Evolutionary conservation across 1,140 invertebrate genomes (phyloP).

Genomic region (Drosophila arawakana): DNA sequence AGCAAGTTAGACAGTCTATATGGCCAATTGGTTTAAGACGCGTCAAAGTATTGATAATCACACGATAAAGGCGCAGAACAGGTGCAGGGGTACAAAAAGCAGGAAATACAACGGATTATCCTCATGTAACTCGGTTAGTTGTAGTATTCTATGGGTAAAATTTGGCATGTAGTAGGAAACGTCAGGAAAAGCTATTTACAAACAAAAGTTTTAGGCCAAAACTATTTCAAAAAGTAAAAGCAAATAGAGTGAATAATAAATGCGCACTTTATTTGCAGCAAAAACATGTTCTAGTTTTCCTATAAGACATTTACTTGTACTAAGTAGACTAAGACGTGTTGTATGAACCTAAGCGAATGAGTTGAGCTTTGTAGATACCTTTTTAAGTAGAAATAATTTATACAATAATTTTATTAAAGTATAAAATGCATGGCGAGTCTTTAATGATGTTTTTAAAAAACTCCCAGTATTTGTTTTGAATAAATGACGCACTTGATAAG

Average conservation of each 20-base stretch:
- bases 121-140: conserved; percentile 1
- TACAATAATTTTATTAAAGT: too few relatives aligned
- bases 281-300: too few relatives aligned
- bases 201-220: neutral
- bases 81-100: neutral
- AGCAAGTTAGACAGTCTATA: conserved; percentile 2
- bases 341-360: too few relatives aligned
- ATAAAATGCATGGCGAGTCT: too few relatives aligned
- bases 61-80: conserved; percentile 35
- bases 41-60: conserved; percentile 51
- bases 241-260: neutral
- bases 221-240: neutral
- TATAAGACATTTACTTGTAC: too few relatives aligned
- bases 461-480: too few relatives aligned
- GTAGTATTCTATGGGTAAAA: neutral
- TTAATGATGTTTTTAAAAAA: too few relatives aligned
- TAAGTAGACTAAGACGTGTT: too few relatives aligned
- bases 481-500: neutral
- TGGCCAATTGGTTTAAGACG: conserved; percentile 23
- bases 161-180: neutral
- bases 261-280: too few relatives aligned
- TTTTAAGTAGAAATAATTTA: too few relatives aligned
- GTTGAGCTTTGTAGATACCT: too few relatives aligned
- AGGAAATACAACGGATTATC: neutral
- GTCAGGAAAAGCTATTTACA: neutral